Base-by-base conservation (phyloP, 2,113 vertebrate species). In the Notarius lentiginosus region DNA sequence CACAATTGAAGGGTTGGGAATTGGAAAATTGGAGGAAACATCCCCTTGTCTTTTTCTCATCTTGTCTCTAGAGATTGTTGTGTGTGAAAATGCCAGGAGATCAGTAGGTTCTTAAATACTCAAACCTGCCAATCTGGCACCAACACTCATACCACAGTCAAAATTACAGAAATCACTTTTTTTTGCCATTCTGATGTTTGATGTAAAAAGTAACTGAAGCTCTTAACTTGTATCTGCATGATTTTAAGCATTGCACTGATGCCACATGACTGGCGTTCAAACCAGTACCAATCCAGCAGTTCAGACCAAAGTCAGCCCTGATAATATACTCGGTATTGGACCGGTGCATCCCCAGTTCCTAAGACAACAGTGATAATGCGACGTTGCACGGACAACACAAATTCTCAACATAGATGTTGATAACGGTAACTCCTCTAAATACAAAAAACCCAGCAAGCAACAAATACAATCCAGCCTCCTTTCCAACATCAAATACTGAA, bases 401-500 rank as follows among this genome's bases (percentile, higher is more conserved):
- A 55, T 58, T 80, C 30, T 81, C 63, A 65, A 86, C 66, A 84
- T 41, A 83, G 79, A 87, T 63, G 87, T 65, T 75, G 85, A 66
- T 83, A 84, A 60, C 68, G 72, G 53, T 58, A 85, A 55, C 60
- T 91, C 94, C 66, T 92, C 94, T 91, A 91, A 93, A 93, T 27
- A 86, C 17, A 85, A 89, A 89, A 73, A 86, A 87, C 90, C 90
- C 14, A 65, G 56, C 89, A 79, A 85, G 58, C 85, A 51, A 82
- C 58, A 56, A 77, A 75, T 30, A 85, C 90, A 91, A 87, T 87
- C 85, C 87, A 86, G 70, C 55, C 82, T 86, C 83, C 87, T 66
- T 92, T 94, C 91, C 91, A 92, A 93, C 92, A 93, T 95, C 93
- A 93, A 95, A 92, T 85, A 83, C 79, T 81, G 89, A 90, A 88